A percentile compares a stretch with the other conserved stretches of the same genome.
phyloP scores from a whole-genome alignment of 2,888 invertebrate species.

The Chymomyza fuscimana region DNA sequence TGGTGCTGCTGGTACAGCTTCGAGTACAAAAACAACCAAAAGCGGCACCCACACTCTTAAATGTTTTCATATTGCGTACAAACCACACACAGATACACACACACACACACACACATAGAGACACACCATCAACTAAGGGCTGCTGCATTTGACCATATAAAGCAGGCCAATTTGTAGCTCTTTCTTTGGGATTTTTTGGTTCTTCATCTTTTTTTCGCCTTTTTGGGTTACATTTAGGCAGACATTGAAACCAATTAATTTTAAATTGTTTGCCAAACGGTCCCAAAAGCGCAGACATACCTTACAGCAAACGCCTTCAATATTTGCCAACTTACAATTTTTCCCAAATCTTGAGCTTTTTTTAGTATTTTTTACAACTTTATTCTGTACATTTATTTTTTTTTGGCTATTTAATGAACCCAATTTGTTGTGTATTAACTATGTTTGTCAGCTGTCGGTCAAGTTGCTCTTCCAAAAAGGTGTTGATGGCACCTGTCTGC shows the following conservation, averaged over 20 bases:
- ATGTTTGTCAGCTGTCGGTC: background rate
- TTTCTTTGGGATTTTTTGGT: conserved; percentile 18
- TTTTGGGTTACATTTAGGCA: conserved; percentile 33
- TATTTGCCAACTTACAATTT: conserved; percentile 8
- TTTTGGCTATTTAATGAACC: background rate
- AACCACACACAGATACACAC: conserved; percentile 44
- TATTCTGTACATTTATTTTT: background rate
- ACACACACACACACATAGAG: conserved; percentile 3
- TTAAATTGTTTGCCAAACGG: conserved; percentile 58
- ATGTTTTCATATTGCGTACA: conserved; percentile 67
- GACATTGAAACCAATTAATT: conserved; percentile 72
- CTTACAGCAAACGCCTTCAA: conserved; percentile 1
- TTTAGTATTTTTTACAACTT: background rate
- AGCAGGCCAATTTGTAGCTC: conserved; percentile 61
- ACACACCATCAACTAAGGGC: conserved; percentile 11
- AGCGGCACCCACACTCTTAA: conserved; percentile 55
- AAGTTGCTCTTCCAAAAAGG: background rate
- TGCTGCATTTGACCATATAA: conserved; percentile 21
- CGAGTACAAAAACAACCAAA: background rate
- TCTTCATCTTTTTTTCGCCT: background rate
- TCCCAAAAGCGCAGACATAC: background rate
- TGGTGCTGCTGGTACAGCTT: conserved; percentile 7
- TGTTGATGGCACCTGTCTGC: conserved; percentile 1
- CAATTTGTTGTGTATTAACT: conserved; percentile 7
- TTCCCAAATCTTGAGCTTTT: background rate